phyloP scores from a whole-genome alignment of 2,797 vertebrate species.

The Myotis daubentonii region DNA sequence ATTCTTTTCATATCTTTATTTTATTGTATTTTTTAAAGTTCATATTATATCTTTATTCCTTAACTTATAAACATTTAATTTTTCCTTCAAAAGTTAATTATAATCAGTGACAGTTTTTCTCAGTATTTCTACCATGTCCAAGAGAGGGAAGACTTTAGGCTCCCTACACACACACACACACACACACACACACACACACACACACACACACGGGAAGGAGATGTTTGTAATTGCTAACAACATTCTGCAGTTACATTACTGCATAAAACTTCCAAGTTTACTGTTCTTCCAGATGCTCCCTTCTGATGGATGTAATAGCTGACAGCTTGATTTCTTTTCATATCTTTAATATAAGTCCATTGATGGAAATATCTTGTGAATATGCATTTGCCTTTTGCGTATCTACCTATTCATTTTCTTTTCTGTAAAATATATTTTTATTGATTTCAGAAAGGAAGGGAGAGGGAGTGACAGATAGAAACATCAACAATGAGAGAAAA shows the following conservation, averaged over 20 bases:
- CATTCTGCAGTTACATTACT: neutral
- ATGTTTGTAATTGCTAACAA: neutral
- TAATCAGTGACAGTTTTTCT: neutral
- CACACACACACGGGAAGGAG: neutral
- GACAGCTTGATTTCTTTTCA: neutral
- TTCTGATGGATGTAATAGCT: neutral
- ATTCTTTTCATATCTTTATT: neutral
- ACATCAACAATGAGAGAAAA: too few species aligned
- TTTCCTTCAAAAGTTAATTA: constrained; percentile 6
- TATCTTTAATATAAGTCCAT: neutral
- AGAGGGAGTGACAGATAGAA: too few species aligned
- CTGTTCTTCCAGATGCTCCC: neutral
- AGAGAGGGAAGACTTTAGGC: neutral
- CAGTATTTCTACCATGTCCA: neutral
- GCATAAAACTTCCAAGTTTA: neutral
- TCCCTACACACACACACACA: too few species aligned
- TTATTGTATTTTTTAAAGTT: neutral
- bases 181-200: too few species aligned
- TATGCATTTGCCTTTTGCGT: neutral
- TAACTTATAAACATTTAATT: constrained; percentile 7
- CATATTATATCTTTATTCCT: constrained; percentile 54
- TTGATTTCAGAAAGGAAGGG: too few species aligned
- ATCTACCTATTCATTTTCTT: neutral
- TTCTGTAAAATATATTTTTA: too few species aligned
- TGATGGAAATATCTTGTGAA: neutral